Conservation (phyloP, 2,113 vertebrate genomes). For the Neoarius graeffei region DNA sequence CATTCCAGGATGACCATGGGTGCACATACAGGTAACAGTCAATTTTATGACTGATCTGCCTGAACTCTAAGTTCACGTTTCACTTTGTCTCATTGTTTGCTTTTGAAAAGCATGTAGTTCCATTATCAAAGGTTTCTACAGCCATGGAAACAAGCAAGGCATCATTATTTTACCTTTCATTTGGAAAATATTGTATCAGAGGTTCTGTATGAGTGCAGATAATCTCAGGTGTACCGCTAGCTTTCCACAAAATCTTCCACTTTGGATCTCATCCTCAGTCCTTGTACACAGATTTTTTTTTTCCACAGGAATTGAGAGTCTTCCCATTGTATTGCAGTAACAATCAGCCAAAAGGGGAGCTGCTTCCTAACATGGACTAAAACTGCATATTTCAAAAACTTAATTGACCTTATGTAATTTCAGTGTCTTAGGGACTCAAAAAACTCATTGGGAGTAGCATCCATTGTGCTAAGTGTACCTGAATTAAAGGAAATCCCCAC, state of each 20-base stretch:
- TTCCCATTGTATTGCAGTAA: background rate
- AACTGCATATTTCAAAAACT: background rate
- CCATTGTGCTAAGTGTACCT: background rate
- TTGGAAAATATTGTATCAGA: background rate
- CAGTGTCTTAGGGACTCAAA: background rate
- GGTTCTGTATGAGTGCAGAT: background rate
- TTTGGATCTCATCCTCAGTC: background rate
- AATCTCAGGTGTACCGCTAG: background rate
- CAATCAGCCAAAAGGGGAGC: background rate
- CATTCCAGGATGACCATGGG: background rate
- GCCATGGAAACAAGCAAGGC: background rate
- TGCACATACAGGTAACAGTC: background rate
- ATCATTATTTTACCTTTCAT: background rate
- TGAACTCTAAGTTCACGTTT: background rate
- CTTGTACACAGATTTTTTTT: background rate
- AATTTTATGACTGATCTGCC: background rate
- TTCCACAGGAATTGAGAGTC: background rate
- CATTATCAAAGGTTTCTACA: background rate
- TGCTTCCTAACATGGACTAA: background rate
- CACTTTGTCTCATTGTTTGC: background rate
- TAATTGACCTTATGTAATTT: background rate
- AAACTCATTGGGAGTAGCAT: background rate
- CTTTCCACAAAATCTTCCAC: background rate
- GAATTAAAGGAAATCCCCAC: too few relatives aligned
- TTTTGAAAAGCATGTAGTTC: background rate